Conservation (phyloP, 1,140 invertebrate species). For the Heliconius hermathena region DNA sequence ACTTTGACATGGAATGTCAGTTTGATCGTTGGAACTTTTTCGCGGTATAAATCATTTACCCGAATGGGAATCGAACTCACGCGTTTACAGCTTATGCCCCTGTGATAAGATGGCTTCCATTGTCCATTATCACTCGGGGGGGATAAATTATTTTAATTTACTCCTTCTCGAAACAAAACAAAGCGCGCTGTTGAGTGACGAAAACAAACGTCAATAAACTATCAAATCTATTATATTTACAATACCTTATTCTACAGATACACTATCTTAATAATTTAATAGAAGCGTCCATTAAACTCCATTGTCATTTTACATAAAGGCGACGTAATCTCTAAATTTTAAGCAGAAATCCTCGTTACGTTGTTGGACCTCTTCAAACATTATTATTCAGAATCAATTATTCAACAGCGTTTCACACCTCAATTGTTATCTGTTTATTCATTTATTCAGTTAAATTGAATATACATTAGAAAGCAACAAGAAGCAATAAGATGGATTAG, state of each 20-base stretch:
- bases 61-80: no score
- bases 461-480: conserved; percentile 10
- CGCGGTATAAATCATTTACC: background rate
- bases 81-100: no score
- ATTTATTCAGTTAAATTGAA: conserved; percentile 6
- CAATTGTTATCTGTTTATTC: conserved; percentile 3
- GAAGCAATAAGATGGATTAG: background rate
- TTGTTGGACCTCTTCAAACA: background rate
- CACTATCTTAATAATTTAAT: background rate
- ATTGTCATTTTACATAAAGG: conserved; percentile 8
- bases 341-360: conserved; percentile 6
- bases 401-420: conserved; percentile 10
- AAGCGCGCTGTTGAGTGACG: no score
- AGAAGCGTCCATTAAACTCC: background rate
- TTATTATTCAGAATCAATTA: conserved; percentile 10
- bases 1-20: conserved; percentile 17
- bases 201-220: background rate
- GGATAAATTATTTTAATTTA: no score
- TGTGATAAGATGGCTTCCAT: no score
- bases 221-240: background rate
- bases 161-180: no score
- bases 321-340: conserved; percentile 9
- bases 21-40: background rate
- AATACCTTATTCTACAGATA: background rate
- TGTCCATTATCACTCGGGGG: no score